A percentile compares a stretch with the other conserved stretches of the same genome.
Conservation (phyloP, 2,113 vertebrate genomes). For the Mustelus asterias region DNA sequence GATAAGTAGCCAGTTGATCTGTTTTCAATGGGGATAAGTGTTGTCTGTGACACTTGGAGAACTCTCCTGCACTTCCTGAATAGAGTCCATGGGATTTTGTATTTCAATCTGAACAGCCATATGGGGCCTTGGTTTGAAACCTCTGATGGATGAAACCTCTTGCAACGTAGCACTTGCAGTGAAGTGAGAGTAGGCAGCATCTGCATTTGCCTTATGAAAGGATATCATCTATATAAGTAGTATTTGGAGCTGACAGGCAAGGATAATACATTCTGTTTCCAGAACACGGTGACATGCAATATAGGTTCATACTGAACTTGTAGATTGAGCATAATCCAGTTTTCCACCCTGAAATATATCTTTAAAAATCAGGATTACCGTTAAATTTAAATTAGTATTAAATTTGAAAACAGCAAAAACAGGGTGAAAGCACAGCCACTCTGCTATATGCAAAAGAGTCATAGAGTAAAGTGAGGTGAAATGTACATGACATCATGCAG, state of each 20-base stretch:
- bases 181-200: background rate
- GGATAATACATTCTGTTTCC: background rate
- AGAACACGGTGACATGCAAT: background rate
- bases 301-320: background rate
- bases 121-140: background rate
- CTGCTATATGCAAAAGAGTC: background rate
- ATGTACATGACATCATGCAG: background rate
- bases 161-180: background rate
- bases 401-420: background rate
- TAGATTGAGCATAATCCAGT: background rate
- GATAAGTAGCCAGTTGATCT: no score
- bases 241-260: background rate
- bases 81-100: background rate
- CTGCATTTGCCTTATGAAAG: background rate
- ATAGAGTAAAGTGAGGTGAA: background rate
- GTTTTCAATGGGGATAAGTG: background rate
- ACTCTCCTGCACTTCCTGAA: background rate
- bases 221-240: background rate
- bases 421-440: background rate
- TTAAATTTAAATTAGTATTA: background rate
- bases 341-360: background rate
- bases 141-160: constrained; percentile 41
- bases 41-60: background rate
- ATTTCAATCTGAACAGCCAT: background rate
- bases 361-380: background rate